Evolutionary conservation across 2,797 vertebrate genomes (phyloP).

Genomic region (Triplophysa yarkandensis): DNA sequence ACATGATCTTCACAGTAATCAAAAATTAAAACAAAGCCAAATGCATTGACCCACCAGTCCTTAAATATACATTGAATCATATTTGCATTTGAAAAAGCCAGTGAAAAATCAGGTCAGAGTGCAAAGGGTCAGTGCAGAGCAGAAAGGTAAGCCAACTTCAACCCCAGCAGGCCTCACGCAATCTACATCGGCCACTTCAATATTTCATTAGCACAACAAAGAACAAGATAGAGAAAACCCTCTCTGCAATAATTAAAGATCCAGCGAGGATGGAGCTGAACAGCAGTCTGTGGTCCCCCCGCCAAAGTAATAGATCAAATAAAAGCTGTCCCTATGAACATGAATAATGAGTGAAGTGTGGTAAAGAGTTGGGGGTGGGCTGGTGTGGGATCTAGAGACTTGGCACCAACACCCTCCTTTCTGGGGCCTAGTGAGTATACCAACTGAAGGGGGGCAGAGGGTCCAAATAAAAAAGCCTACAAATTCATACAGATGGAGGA

Average conservation of each 20-base stretch:
- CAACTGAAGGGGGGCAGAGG: neutral
- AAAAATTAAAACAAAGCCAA: conserved; percentile 37
- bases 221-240: conserved; percentile 67
- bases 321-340: conserved; percentile 79
- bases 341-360: conserved; percentile 77
- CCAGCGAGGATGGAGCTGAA: conserved; percentile 72
- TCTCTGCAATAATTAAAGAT: conserved; percentile 79
- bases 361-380: conserved; percentile 65
- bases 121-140: conserved; percentile 18
- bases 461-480: conserved; percentile 20
- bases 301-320: conserved; percentile 82
- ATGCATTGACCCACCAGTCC: conserved; percentile 17
- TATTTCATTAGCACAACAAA: conserved; percentile 80
- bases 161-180: conserved; percentile 56
- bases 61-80: conserved; percentile 36
- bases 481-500: conserved; percentile 55
- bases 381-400: conserved; percentile 41
- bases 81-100: conserved; percentile 30
- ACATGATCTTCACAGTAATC: conserved; percentile 31
- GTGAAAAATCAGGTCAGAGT: conserved; percentile 46
- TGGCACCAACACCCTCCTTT: conserved; percentile 31
- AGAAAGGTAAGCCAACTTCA: conserved; percentile 26
- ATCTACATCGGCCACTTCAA: conserved; percentile 73
- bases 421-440: conserved; percentile 2
- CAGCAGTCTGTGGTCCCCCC: conserved; percentile 68